Evolutionary conservation across 2,888 invertebrate species (phyloP), one percentile per base, ranked within the genome.

Genomic region (Amblyjoppa fuscipennis): DNA sequence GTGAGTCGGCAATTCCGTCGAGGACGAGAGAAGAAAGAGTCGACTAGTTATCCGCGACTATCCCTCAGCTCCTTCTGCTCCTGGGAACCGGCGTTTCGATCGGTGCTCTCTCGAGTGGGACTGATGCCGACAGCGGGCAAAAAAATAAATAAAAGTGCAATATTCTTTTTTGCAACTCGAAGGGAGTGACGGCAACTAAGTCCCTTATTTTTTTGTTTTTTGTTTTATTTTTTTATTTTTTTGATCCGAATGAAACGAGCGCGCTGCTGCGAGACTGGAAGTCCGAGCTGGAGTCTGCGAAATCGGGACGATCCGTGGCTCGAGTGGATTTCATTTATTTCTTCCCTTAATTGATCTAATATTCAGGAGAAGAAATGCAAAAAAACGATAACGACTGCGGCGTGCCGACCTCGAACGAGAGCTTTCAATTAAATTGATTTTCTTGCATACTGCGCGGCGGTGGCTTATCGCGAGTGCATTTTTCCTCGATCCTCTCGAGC

Each of bases 11-110:
- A 59, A 70, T 78, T 75, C 69, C 71, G 66, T 41, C 64, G 81
- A 69, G 56, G 75, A 84, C 74, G 70, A 68, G 73, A 59, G 61
- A 77, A 53, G 53, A 56, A 77, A 34, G 53, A 71, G 16, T 41
- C 28, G 38, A 28, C 41, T 64, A 49, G 45, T 28, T 75, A 49
- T 11, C 11, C 59, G 61, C 59, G 75, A 25, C 41, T 61, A 31
- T 75, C 59, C 28, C 41, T 71, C 34, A 11, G 75, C 51, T 56
- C 49, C 16, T 56, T 38, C 16, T 34, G 69, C 75, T 69, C 81
- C 81, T 81, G 81, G 64, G 81, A 81, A 81, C 68, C 59, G 45
- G 41, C 70, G 51, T 70, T 76, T 76, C 69, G 69, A 81, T 81
- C 75, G 68, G 20, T 68, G 68, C 51, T 81, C 73, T 75, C 69